Conservation (phyloP, 2,113 vertebrate species). For the Cynocephalus volans region DNA sequence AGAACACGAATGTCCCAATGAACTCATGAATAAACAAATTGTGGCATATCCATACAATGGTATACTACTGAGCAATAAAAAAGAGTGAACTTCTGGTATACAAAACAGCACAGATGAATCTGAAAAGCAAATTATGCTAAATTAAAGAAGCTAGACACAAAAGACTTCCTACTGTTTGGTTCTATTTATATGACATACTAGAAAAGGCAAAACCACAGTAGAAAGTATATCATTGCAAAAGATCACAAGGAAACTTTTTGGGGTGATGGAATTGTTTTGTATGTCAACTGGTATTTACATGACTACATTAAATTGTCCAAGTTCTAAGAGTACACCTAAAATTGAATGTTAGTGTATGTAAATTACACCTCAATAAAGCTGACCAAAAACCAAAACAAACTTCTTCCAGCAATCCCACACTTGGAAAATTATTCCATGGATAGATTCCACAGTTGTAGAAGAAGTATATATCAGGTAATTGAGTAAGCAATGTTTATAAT, state of each 20-base stretch:
- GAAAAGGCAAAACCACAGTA: not conserved
- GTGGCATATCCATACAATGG: not conserved
- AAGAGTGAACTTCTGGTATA: not conserved
- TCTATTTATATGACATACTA: not conserved
- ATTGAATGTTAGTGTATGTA: not conserved
- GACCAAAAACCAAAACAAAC: not conserved
- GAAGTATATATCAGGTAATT: not conserved
- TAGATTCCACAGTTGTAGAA: too few relatives aligned
- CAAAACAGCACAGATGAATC: not conserved
- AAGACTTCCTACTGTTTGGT: not conserved
- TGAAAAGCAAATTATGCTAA: not conserved
- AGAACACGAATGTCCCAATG: not conserved
- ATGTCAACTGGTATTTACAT: too few relatives aligned
- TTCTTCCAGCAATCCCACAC: not conserved
- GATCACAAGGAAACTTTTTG: not conserved
- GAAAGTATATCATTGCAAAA: not conserved
- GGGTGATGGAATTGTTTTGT: not conserved
- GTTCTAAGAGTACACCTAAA: not conserved
- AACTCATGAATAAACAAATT: not conserved
- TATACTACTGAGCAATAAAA: not conserved
- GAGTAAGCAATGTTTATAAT: not conserved
- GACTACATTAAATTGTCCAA: not conserved
- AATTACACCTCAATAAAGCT: not conserved
- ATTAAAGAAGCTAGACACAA: not conserved
- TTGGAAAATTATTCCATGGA: not conserved